phyloP scores from a whole-genome alignment of 2,888 invertebrate species.

The Chrysina gloriosa region DNA sequence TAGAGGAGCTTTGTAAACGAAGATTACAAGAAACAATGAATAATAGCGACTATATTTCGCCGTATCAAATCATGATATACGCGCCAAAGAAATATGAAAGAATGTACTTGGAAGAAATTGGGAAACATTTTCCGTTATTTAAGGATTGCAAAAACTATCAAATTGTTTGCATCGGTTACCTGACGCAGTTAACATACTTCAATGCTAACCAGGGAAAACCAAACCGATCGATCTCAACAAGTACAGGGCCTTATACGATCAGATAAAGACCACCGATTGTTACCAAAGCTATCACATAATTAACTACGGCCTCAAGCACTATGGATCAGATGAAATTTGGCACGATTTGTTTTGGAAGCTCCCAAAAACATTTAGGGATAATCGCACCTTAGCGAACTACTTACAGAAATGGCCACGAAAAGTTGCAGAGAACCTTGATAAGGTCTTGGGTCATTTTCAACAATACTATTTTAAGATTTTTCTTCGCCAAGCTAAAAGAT shows the following conservation, averaged over 20 bases:
- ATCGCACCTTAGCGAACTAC: not conserved
- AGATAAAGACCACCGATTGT: conserved; percentile 1
- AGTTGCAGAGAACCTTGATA: not conserved
- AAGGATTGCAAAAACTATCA: not conserved
- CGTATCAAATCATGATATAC: not conserved
- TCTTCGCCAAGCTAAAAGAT: not conserved
- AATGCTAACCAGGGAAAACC: not conserved
- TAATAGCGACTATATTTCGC: not conserved
- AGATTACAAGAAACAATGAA: not conserved
- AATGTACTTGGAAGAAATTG: not conserved
- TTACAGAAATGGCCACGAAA: not conserved
- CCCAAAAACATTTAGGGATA: not conserved
- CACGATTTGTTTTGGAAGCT: conserved; percentile 9
- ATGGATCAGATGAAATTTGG: conserved; percentile 1
- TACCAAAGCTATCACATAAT: not conserved
- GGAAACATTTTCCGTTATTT: not conserved
- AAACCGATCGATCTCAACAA: not conserved
- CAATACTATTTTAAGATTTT: too few relatives aligned
- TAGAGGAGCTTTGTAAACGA: conserved; percentile 15
- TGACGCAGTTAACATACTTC: not conserved
- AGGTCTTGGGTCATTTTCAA: not conserved
- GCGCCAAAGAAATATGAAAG: not conserved
- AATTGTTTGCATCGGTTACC: not conserved
- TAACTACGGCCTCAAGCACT: not conserved
- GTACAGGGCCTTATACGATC: not conserved